Evolutionary conservation across 2,888 invertebrate genomes (phyloP), one percentile per base, ranked within the genome.

Genomic region (Mycalesis mineus): DNA sequence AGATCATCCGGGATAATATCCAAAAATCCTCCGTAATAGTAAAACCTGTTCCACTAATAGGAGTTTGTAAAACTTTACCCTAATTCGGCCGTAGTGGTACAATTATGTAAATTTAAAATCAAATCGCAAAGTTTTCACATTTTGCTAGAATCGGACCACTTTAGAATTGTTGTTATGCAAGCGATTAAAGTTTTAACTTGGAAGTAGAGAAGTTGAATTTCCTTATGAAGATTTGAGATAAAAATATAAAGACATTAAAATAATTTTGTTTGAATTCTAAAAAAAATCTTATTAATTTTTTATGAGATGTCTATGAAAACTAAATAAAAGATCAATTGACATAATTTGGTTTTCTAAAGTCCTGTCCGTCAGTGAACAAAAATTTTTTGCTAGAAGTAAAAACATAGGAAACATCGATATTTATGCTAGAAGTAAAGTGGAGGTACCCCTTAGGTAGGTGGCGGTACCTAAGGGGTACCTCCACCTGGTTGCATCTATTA

Each of bases 81-180:
- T 58, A 58, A 61, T 61, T 61, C 44, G 56, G 44, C 61, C 58
- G 58, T 52, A 55, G 58, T 61, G 39, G 51, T 52, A 49, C 53
- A 61, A 61, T 61, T 61, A 61, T 59, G 58, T 58, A 58, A 55
- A 61, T 58, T 61, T 58, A 56, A 61, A 58, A 61, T 50, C 57
- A 57, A 60, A 60, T 44, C 53, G 49, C 48, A 49, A 60, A 52
- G 52, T 60, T 45, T 49, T 42, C 45, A 53, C 60, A 57, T 60
- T 51, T 51, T 51, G 50, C 28, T 51, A 29, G 50, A 51, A 51
- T 29, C 29, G 50, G 50, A 51, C 29, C 50, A 60, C 49, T 60
- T 57, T 53, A 37, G 33, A 53, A 60, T 52, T 44, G 52, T 57
- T 57, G 53, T 60, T 60, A 53, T 60, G 57, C 53, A 48, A 40